A percentile compares a stretch with the other conserved stretches of the same genome.
Conservation (phyloP, 2,113 vertebrate species). For the Alces alces region DNA sequence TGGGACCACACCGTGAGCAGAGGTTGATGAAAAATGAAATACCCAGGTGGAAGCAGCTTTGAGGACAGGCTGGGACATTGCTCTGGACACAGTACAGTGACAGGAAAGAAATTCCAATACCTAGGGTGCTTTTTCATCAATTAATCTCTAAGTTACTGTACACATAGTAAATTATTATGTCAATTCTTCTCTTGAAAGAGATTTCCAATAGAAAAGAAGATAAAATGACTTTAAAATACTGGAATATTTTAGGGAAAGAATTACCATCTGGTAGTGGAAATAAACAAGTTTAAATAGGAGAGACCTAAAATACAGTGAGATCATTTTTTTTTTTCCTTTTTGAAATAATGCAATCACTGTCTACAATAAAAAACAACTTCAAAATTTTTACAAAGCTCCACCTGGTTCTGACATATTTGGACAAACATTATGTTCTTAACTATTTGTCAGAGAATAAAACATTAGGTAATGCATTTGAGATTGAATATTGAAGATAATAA, state of each 20-base stretch:
- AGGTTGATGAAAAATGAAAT: not conserved
- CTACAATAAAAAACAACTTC: not conserved
- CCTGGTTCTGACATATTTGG: not conserved
- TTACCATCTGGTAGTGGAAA: not conserved
- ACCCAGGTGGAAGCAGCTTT: not conserved
- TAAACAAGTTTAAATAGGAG: not conserved
- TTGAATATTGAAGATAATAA: conserved; percentile 37
- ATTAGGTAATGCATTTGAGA: not conserved
- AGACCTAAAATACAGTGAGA: not conserved
- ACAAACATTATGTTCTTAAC: not conserved
- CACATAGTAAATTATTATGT: not conserved
- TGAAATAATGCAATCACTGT: not conserved
- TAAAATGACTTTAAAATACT: not conserved
- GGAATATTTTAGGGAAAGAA: not conserved
- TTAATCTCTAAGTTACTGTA: not conserved
- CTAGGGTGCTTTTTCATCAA: not conserved
- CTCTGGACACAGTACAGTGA: not conserved
- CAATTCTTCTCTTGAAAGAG: not conserved
- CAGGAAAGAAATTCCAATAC: not conserved
- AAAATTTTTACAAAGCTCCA: not conserved
- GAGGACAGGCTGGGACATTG: not conserved
- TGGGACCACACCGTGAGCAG: not conserved
- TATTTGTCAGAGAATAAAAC: conserved; percentile 30
- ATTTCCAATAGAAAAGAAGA: not conserved
- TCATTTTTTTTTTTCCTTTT: not conserved